These are phyloP conservation scores for Cerastis rubricosa DNA, from an alignment of 2,888 invertebrate genomes.

Conservation along the genomic window DNA sequence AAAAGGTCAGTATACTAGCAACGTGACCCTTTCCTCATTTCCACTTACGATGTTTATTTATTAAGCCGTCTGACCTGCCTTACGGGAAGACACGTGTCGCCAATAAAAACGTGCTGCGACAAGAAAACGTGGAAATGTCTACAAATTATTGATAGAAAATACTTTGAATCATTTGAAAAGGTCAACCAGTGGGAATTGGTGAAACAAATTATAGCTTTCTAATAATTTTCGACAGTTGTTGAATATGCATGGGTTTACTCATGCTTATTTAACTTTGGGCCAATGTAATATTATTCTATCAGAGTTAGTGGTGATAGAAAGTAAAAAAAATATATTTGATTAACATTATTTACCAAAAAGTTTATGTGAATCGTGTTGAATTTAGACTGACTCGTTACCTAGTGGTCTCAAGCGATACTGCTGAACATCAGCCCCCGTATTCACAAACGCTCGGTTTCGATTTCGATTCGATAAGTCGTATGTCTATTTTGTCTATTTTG, in stretches of 20 bases:
- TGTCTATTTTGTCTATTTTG: no score
- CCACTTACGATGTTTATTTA: conserved; percentile 30
- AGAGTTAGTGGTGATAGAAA: not conserved
- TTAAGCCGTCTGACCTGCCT: conserved; percentile 12
- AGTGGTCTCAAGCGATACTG: no score
- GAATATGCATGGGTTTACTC: not conserved
- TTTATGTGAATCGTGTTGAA: not conserved
- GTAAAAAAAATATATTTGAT: not conserved
- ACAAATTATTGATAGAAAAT: conserved; percentile 36
- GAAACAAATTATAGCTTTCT: conserved; percentile 11
- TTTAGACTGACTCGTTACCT: no score
- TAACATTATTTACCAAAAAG: not conserved
- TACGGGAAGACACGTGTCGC: conserved; percentile 20
- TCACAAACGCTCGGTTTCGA: no score
- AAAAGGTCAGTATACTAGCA: conserved; percentile 1
- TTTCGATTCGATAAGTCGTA: no score
- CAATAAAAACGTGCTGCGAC: conserved; percentile 29
- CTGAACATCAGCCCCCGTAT: no score
- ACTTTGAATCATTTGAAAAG: conserved; percentile 32
- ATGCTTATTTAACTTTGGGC: not conserved
- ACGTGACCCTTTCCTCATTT: conserved; percentile 10
- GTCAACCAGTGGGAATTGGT: conserved; percentile 14
- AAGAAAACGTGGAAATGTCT: conserved; percentile 24
- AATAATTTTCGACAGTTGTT: not conserved
- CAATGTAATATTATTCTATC: not conserved